Base-by-base conservation (phyloP, 2,888 invertebrate species). In the Eilema sororculum region DNA sequence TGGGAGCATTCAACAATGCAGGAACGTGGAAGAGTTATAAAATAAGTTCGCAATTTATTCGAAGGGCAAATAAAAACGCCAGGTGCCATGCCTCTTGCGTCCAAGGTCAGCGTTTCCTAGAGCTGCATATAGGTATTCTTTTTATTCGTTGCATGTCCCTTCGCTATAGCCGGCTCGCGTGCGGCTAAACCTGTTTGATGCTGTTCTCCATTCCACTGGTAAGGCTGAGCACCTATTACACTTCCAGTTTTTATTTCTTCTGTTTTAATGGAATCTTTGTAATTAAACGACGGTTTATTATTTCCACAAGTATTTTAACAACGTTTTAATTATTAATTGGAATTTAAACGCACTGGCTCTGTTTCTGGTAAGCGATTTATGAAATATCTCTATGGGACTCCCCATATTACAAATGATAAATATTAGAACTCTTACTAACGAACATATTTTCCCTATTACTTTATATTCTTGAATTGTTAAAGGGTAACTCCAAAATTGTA, bases 71-170 rank as follows among this genome's bases (percentile, higher is more conserved):
- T 90, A 94, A 95, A 93, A 94, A 95, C 94, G 90, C 95, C 95
- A 95, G 95, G 94, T 95, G 95, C 93, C 92, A 84, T 88, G 93
- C 90, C 93, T 91, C 90, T 91, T 91, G 92, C 88, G 90, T 90
- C 88, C 95, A 95, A 95, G 95, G 95, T 91, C 91, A 94, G 92
- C 90, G 87, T 92, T 95, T 95, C 95, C 94, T 95, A 95, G 95
- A 93, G 95, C 90, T 95, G 94, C 95, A 94, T 94, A 91, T 95
- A 91, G 93, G 91, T 91, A 73, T 91, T 93, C 89, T 93, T 95
- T 95, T 95, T 95, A 92, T 92, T 94, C 86, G 89, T 93, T 93
- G 94, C 93, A 93, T 93, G 93, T 91, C 90, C 92, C 93, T 92
- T 87, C 89, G 86, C 80, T 86, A 88, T 89, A 89, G 90, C 88